These are phyloP conservation scores for Cricetomys ansorgei DNA, from an alignment of 2,113 vertebrate genomes.

Conservation along the genomic window DNA sequence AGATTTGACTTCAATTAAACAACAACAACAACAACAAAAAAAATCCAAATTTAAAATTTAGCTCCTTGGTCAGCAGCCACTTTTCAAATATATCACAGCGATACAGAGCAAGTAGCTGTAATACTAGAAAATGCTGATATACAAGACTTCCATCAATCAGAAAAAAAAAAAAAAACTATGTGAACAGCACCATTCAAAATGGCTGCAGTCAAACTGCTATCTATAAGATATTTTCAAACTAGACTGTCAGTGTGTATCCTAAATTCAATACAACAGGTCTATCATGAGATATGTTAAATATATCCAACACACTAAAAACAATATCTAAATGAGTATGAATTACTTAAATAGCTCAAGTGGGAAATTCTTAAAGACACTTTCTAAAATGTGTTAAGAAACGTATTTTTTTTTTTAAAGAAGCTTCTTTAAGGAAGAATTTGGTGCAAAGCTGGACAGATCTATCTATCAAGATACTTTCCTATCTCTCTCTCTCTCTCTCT, in stretches of 20 bases:
- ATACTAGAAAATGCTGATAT: not conserved
- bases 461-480: not conserved
- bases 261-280: not conserved
- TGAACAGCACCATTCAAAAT: not conserved
- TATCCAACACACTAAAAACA: not conserved
- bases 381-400: too few species aligned
- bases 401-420: too few species aligned
- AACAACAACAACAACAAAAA: not conserved
- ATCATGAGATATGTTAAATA: not conserved
- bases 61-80: not conserved
- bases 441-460: not conserved
- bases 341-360: not conserved
- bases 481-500: too few species aligned
- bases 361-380: constrained; percentile 9
- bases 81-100: not conserved
- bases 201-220: not conserved
- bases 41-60: constrained; percentile 28
- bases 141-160: not conserved
- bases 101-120: not conserved
- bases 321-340: not conserved
- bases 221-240: not conserved
- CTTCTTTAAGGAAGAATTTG: not conserved
- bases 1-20: not conserved
- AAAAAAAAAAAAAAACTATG: not conserved
- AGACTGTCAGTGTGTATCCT: not conserved